These are phyloP conservation scores for Drosophila varians DNA, from an alignment of 1,140 invertebrate species.

Conservation along the genomic window DNA sequence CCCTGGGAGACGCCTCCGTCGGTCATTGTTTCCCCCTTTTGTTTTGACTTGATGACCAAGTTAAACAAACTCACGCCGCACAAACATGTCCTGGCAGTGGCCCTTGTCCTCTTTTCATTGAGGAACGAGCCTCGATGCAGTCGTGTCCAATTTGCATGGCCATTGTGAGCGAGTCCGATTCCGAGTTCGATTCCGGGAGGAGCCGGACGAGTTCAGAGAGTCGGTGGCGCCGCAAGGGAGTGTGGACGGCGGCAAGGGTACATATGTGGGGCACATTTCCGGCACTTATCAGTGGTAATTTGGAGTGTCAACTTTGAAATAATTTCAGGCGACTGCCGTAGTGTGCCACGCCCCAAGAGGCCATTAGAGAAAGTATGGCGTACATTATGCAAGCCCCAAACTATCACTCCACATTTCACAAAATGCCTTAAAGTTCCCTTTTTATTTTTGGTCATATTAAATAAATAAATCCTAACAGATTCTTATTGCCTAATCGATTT, in stretches of 20 bases:
- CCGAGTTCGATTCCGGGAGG: conserved; percentile 1
- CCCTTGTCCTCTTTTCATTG: not conserved
- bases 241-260: not conserved
- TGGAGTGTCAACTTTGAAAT: conserved; percentile 37
- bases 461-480: not conserved
- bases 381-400: not conserved
- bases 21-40: conserved; percentile 16
- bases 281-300: conserved; percentile 51
- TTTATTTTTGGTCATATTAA: not conserved
- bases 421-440: not conserved
- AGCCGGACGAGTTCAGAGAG: not conserved
- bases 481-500: not conserved
- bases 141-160: conserved; percentile 41
- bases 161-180: conserved; percentile 8
- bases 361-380: not conserved
- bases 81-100: conserved; percentile 7
- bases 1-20: not conserved
- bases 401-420: not conserved
- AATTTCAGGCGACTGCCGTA: conserved; percentile 28
- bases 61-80: conserved; percentile 46
- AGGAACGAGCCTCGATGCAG: conserved; percentile 8
- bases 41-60: conserved; percentile 48
- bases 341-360: conserved; percentile 16
- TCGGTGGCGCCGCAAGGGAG: no score
- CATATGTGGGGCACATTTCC: conserved; percentile 32